phyloP scores from a whole-genome alignment of 2,797 vertebrate genomes.

The Oreochromis grahami region DNA sequence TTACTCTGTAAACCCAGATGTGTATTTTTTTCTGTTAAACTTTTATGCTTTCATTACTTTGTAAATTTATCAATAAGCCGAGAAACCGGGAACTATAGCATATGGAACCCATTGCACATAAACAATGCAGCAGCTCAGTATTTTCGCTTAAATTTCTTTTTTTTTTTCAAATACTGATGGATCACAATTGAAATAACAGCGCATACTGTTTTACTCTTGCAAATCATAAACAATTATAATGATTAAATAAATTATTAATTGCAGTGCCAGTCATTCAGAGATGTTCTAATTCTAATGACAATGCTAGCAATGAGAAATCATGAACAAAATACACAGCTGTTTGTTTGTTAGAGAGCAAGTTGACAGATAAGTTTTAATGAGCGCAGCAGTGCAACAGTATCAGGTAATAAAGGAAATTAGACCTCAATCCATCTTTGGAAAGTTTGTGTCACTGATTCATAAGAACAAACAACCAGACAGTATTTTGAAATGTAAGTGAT shows the following conservation, averaged over 20 bases:
- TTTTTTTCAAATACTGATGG: neutral
- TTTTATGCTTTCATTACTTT: neutral
- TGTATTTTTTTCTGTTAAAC: neutral
- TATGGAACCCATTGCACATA: neutral
- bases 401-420: slow-evolving; percentile 76
- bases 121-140: neutral
- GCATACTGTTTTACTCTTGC: slow-evolving; percentile 7
- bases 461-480: slow-evolving; percentile 60
- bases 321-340: slow-evolving; percentile 61
- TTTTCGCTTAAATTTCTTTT: neutral
- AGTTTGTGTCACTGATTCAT: slow-evolving; percentile 73
- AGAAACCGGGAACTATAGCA: neutral
- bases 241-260: slow-evolving; percentile 44
- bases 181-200: neutral
- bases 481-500: slow-evolving; percentile 63
- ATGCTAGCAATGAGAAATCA: slow-evolving; percentile 77
- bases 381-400: slow-evolving; percentile 70
- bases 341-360: slow-evolving; percentile 45
- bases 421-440: slow-evolving; percentile 71
- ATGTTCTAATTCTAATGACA: slow-evolving; percentile 52
- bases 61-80: neutral
- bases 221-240: slow-evolving; percentile 22
- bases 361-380: slow-evolving; percentile 79
- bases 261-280: slow-evolving; percentile 31
- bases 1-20: neutral